Percentiles rank a stretch among this genome's conserved stretches.
Evolutionary conservation across 92 coral and sea anemone genomes (phyloP).

Genomic region (Meandrina meandrites): DNA sequence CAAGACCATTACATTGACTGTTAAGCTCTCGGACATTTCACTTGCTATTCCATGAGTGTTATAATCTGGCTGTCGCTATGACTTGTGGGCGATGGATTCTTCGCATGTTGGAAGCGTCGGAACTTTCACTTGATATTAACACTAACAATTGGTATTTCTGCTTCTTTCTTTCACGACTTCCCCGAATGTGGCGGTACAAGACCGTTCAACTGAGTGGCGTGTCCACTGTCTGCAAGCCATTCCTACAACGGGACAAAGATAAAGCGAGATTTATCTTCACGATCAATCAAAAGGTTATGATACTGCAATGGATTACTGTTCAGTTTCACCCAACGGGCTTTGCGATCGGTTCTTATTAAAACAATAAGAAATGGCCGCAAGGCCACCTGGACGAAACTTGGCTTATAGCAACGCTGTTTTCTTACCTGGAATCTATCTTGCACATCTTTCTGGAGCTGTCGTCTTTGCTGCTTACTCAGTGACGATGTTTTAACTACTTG

Average conservation of each 20-base stretch:
- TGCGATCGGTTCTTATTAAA: too few species aligned
- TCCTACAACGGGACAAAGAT: conserved; percentile 52
- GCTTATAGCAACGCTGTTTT: not conserved
- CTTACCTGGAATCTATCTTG: conserved; percentile 95
- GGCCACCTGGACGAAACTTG: too few species aligned
- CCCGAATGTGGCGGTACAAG: conserved; percentile 81
- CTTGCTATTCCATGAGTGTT: not conserved
- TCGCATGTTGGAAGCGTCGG: not conserved
- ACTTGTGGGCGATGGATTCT: not conserved
- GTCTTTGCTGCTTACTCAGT: conserved; percentile 71
- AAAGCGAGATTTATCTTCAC: not conserved
- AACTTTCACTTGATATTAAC: not conserved
- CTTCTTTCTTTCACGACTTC: conserved; percentile 34
- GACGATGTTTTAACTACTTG: conserved; percentile 79
- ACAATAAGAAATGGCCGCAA: too few species aligned
- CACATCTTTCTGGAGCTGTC: conserved; percentile 89
- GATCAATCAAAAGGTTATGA: not conserved
- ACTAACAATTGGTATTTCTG: not conserved
- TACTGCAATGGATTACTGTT: too few species aligned
- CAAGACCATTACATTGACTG: not conserved
- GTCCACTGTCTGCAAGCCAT: conserved; percentile 94
- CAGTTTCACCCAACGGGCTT: too few species aligned
- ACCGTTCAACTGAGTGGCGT: conserved; percentile 90
- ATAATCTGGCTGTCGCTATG: not conserved
- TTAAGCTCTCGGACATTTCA: not conserved